Evolutionary conservation across 2,797 vertebrate species (phyloP).

Genomic region (Schizopygopsis pylzovi): DNA sequence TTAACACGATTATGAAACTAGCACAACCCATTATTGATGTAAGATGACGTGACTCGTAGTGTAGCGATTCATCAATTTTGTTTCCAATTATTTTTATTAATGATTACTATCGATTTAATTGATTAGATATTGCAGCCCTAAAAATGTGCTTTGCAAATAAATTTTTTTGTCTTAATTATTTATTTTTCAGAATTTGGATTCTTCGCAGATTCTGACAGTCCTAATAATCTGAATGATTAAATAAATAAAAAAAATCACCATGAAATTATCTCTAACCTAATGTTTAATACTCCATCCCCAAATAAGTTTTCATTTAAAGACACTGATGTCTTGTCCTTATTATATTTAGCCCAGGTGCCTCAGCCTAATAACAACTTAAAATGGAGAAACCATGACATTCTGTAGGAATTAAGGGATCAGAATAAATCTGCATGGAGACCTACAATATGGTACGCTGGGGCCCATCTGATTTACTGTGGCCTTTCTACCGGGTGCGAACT

Average conservation of each 20-base stretch:
- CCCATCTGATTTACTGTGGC: constrained; percentile 52
- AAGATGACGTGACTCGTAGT: neutral
- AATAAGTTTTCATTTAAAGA: constrained; percentile 27
- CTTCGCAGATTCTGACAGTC: too few relatives aligned
- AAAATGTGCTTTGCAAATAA: neutral
- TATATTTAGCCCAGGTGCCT: constrained; percentile 21
- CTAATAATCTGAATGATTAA: neutral
- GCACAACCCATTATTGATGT: too few relatives aligned
- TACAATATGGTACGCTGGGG: constrained; percentile 34
- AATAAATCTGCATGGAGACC: constrained; percentile 52
- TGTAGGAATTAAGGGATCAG: constrained; percentile 25
- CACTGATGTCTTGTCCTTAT: constrained; percentile 11
- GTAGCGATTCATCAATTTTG: neutral
- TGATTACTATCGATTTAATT: neutral
- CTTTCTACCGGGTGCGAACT: constrained; percentile 44
- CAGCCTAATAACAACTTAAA: constrained; percentile 28
- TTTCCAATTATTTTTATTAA: neutral
- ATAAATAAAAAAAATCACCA: neutral
- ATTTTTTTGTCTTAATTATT: too few relatives aligned
- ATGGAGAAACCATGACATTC: constrained; percentile 33
- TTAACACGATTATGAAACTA: too few relatives aligned
- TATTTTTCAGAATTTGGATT: too few relatives aligned
- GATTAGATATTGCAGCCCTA: neutral
- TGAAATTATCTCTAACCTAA: neutral
- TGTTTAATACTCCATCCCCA: constrained; percentile 7